phyloP scores from a whole-genome alignment of 1,140 invertebrate species.

The Drosophila athabasca region DNA sequence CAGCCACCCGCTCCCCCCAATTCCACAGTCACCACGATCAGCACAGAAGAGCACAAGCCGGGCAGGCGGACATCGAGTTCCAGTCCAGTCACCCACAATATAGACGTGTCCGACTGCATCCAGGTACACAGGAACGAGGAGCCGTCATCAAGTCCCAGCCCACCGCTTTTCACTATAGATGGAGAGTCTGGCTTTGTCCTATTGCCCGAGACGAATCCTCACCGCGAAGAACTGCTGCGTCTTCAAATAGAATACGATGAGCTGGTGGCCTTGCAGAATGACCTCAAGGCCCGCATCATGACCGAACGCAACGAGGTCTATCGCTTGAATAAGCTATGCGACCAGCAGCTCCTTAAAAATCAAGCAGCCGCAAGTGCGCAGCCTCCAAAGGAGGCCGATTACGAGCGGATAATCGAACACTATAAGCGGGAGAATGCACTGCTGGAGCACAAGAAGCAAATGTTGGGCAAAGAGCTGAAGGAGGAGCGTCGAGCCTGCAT shows the following conservation, averaged over 20 bases:
- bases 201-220: constrained; percentile 78
- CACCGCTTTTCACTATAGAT: constrained; percentile 53
- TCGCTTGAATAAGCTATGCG: constrained; percentile 85
- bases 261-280: constrained; percentile 87
- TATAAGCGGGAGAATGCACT: constrained; percentile 87
- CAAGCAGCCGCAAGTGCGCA: constrained; percentile 51
- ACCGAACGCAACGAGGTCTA: constrained; percentile 88
- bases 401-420: constrained; percentile 84
- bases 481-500: constrained; percentile 88
- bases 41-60: constrained; percentile 39
- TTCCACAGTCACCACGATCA: constrained; percentile 9
- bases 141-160: constrained; percentile 9
- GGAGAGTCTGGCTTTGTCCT: constrained; percentile 61
- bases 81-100: too few relatives aligned
- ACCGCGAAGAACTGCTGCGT: constrained; percentile 86
- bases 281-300: constrained; percentile 87
- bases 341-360: constrained; percentile 71
- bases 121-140: not conserved
- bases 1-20: not conserved
- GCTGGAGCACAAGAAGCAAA: constrained; percentile 88
- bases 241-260: constrained; percentile 88
- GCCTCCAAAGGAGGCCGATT: constrained; percentile 83
- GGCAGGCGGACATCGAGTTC: too few relatives aligned
- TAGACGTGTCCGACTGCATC: too few relatives aligned
- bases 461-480: constrained; percentile 86